Percentiles rank a stretch among this genome's conserved stretches.
Evolutionary conservation across 30 jellyfish, hydroid and myxozoan genomes (phyloP).

Genomic region (Phacellophora camtschatica): DNA sequence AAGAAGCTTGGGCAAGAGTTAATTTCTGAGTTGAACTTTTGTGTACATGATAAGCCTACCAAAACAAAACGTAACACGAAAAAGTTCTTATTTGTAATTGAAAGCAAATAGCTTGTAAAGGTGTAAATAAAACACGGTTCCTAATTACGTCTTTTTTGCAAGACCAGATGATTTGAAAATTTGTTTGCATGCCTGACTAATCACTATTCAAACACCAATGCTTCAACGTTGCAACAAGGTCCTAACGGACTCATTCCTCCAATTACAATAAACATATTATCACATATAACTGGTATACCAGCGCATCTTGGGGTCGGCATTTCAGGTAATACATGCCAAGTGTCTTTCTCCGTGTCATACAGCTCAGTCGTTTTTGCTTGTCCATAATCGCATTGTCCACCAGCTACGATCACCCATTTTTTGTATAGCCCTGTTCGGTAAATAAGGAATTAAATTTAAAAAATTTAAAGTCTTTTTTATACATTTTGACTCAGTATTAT

Average conservation of each 20-base stretch:
- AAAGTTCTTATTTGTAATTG: too few species aligned
- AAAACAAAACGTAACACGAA: too few species aligned
- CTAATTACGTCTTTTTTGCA: too few species aligned
- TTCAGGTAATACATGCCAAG: constrained; percentile 44
- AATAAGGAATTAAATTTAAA: neutral
- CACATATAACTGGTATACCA: constrained; percentile 32
- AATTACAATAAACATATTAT: constrained; percentile 41
- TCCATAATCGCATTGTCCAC: constrained; percentile 62
- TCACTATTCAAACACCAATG: constrained; percentile 22
- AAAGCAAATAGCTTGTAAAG: too few species aligned
- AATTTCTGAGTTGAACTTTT: too few species aligned
- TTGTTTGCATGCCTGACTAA: too few species aligned
- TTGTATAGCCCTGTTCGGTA: neutral
- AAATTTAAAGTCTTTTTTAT: too few species aligned
- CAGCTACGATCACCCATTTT: constrained; percentile 44
- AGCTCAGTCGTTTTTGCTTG: constrained; percentile 59
- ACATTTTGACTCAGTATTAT: too few species aligned
- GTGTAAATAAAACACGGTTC: too few species aligned
- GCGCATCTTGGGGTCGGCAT: constrained; percentile 80
- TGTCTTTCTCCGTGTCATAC: constrained; percentile 20
- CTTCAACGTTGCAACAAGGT: constrained; percentile 66
- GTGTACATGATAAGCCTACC: too few species aligned
- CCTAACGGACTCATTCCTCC: constrained; percentile 70
- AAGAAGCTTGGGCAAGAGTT: too few species aligned
- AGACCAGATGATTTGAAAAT: too few species aligned